Conservation (phyloP, 1,140 invertebrate species). For the Trichonephila clavata region DNA sequence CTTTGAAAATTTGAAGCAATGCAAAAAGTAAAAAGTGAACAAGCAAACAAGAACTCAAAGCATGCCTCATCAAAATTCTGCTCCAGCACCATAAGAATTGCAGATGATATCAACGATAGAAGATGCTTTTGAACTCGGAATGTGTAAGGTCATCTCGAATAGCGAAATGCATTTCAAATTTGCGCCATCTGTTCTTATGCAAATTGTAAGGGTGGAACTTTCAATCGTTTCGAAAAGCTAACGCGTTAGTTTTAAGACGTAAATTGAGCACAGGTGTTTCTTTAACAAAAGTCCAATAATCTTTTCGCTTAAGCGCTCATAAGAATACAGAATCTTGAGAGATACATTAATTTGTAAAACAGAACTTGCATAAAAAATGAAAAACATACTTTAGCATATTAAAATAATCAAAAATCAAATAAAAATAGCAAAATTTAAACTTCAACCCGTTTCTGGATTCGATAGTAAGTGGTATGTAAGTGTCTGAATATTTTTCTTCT, state of each 20-base stretch:
- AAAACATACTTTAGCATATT: too few species aligned
- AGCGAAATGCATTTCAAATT: not conserved
- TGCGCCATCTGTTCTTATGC: not conserved
- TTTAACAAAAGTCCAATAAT: not conserved
- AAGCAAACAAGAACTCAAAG: not conserved
- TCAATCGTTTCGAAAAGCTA: not conserved
- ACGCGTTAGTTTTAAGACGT: not conserved
- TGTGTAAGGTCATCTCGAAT: not conserved
- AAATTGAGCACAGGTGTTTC: not conserved
- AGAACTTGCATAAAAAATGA: too few species aligned
- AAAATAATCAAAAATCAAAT: too few species aligned
- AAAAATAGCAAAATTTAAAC: too few species aligned
- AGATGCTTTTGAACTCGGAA: not conserved
- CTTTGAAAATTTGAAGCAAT: too few species aligned
- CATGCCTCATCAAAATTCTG: not conserved
- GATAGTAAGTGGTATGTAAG: too few species aligned
- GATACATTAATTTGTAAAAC: too few species aligned
- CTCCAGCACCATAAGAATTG: not conserved
- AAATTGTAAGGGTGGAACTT: slow-evolving; percentile 8
- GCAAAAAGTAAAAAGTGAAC: too few species aligned
- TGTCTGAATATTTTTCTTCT: too few species aligned
- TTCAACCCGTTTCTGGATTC: too few species aligned
- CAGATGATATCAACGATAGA: not conserved
- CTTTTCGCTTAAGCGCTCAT: too few species aligned
- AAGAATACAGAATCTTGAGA: too few species aligned